These are phyloP conservation scores for Sycophila sp. DNA, from an alignment of 1,140 invertebrate species.

Conservation along the genomic window DNA sequence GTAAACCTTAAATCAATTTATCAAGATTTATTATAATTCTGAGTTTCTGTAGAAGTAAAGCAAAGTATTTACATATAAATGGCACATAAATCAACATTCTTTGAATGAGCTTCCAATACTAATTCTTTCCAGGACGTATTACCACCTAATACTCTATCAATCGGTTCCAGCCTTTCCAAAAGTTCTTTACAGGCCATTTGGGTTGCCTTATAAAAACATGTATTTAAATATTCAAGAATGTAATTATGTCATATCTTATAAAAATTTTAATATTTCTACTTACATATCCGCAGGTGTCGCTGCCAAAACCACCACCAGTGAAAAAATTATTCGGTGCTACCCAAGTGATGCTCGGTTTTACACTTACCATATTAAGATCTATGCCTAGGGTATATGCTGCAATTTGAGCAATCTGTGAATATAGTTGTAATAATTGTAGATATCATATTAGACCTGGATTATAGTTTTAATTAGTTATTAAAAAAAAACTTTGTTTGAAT, in stretches of 20 bases:
- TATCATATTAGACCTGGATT: neutral
- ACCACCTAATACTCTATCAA: constrained; percentile 68
- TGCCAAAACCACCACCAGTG: constrained; percentile 78
- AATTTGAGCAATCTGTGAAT: constrained; percentile 75
- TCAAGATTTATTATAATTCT: neutral
- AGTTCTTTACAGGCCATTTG: constrained; percentile 76
- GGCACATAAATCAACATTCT: constrained; percentile 74
- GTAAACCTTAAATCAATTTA: constrained; percentile 41
- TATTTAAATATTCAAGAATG: neutral
- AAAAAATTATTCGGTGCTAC: constrained; percentile 72
- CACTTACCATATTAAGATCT: constrained; percentile 73
- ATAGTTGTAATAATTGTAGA: neutral
- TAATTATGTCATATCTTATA: neutral
- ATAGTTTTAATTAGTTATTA: neutral
- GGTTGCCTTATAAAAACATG: constrained; percentile 66
- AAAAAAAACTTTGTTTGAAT: neutral
- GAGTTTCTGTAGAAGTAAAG: neutral
- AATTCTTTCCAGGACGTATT: constrained; percentile 75
- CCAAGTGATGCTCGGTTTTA: constrained; percentile 75
- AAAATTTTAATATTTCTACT: neutral
- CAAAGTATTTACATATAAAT: constrained; percentile 68
- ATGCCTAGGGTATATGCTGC: constrained; percentile 79
- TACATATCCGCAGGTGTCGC: constrained; percentile 65
- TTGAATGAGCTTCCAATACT: constrained; percentile 68
- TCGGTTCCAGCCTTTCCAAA: constrained; percentile 71